Evolutionary conservation across 2,888 invertebrate species (phyloP), one percentile per base, ranked within the genome.

Genomic region (Cryptus armator): DNA sequence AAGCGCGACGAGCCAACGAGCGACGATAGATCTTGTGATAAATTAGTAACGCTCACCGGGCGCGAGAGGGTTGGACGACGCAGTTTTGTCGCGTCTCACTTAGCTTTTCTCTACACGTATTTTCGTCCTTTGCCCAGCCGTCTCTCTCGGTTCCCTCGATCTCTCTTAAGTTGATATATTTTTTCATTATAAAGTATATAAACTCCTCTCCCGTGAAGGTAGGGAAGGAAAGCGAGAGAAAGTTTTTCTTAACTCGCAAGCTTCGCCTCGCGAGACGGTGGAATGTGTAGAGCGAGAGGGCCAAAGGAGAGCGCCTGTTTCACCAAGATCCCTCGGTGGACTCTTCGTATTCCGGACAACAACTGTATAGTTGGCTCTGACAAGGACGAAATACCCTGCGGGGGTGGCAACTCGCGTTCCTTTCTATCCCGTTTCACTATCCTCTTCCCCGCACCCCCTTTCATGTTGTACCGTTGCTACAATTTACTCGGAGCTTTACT

Each of bases 1-100:
- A 67, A 66, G 68, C 62, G 46, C 43, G 77, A 59, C 51, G 53
- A 74, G 64, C 71, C 72, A 51, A 68, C 37, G 64, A 59, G 72
- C 72, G 74, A 68, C 84, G 59, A 77, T 84, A 77, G 84, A 81
- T 84, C 81, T 84, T 53, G 84, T 53, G 72, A 84, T 84, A 84
- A 81, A 84, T 84, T 81, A 81, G 76, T 72, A 67, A 81, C 72
- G 72, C 72, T 81, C 81, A 51, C 62, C 48, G 48, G 46, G 14
- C 29, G 16, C 4, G 77, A 12, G 48, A 29, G 44, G 43, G 59
- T 59, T 70, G 46, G 59, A 66, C 74, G 67, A 70, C 77, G 66
- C 74, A 66, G 70, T 81, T 75, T 74, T 78, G 46, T 56, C 72
- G 29, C 67, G 37, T 77, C 80, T 68, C 68, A n/a, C 56, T 16